A percentile compares a stretch with the other conserved stretches of the same genome.
Conservation (phyloP, 2,113 vertebrate species). For the Sphyrna mokarran region DNA sequence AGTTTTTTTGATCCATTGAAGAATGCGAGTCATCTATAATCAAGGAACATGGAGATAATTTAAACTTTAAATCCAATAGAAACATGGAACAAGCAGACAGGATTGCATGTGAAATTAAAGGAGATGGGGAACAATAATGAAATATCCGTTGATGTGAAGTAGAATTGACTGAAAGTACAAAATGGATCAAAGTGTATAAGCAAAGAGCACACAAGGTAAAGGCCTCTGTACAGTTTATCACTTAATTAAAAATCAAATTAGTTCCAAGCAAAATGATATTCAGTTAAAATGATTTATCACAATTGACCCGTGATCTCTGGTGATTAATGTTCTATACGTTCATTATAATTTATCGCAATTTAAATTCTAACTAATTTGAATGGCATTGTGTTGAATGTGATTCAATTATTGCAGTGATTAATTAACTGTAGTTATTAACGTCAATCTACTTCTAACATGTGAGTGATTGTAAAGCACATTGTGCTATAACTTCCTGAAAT, state of each 20-base stretch:
- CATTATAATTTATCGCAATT: slow-evolving; percentile 24
- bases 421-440: slow-evolving; percentile 10
- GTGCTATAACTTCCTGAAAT: slow-evolving; percentile 6
- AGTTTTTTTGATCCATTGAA: neutral
- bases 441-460: slow-evolving; percentile 3
- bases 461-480: neutral
- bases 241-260: slow-evolving; percentile 32
- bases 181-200: neutral
- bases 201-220: neutral
- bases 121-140: neutral
- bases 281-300: slow-evolving; percentile 29
- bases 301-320: slow-evolving; percentile 26
- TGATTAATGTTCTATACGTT: slow-evolving; percentile 30
- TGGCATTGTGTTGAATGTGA: slow-evolving; percentile 18
- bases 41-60: neutral
- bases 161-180: neutral
- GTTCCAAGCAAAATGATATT: slow-evolving; percentile 19
- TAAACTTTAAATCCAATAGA: neutral
- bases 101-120: neutral
- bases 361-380: slow-evolving; percentile 35
- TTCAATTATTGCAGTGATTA: slow-evolving; percentile 18
- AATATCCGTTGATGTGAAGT: neutral
- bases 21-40: too few species aligned
- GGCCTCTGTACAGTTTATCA: neutral
- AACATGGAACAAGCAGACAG: neutral